phyloP scores from a whole-genome alignment of 1,140 invertebrate species.

The Episyrphus balteatus region DNA sequence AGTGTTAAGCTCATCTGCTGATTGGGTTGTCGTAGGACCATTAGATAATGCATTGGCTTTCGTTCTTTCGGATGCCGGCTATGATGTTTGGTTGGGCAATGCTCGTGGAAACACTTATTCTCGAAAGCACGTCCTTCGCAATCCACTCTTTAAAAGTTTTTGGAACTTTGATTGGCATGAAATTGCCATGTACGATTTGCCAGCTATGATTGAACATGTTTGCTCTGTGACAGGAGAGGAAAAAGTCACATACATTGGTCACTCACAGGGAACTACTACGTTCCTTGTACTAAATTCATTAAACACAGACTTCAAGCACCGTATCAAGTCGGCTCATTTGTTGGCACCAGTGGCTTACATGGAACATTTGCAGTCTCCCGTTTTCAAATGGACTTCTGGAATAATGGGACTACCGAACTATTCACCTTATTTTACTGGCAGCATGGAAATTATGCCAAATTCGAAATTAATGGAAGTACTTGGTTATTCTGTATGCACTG shows the following conservation, averaged over 20 bases:
- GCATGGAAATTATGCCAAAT: constrained; percentile 43
- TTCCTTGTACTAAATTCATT: constrained; percentile 43
- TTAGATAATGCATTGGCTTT: constrained; percentile 43
- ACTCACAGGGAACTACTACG: constrained; percentile 46
- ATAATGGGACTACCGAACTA: constrained; percentile 18
- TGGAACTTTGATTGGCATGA: too few species aligned
- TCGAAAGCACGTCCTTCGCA: constrained; percentile 43
- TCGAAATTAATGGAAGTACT: constrained; percentile 36
- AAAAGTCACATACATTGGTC: constrained; percentile 50
- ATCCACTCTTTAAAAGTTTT: constrained; percentile 37
- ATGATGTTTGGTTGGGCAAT: too few species aligned
- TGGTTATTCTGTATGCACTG: constrained; percentile 36
- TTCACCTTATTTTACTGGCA: too few species aligned
- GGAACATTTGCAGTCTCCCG: constrained; percentile 29
- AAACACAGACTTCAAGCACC: constrained; percentile 43
- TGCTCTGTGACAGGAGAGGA: constrained; percentile 40
- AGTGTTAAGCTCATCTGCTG: constrained; percentile 54
- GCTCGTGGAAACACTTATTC: constrained; percentile 60
- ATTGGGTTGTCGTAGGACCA: constrained; percentile 57
- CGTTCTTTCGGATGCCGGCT: constrained; percentile 48
- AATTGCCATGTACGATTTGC: too few species aligned
- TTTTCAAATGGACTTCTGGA: constrained; percentile 22
- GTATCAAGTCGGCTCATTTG: constrained; percentile 42
- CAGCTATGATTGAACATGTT: constrained; percentile 59
- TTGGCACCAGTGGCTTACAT: constrained; percentile 46